These are phyloP conservation scores for Xanthorhoe spadicearia DNA, from an alignment of 2,888 invertebrate species.

Conservation along the genomic window DNA sequence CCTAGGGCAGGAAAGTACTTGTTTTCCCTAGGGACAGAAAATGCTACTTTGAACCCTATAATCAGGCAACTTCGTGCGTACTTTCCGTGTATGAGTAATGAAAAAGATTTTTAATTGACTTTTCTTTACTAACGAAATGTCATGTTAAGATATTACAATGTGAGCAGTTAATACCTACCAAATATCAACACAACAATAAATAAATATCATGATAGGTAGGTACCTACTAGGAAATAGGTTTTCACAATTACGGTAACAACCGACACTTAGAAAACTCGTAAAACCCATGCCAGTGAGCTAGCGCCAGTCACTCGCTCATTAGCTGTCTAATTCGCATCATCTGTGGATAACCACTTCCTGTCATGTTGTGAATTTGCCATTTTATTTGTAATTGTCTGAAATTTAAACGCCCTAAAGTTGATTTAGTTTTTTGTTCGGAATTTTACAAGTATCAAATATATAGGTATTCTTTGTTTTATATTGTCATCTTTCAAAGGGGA, in stretches of 20 bases:
- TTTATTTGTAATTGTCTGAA: constrained; percentile 6
- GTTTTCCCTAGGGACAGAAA: too few species aligned
- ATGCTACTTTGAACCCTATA: too few species aligned
- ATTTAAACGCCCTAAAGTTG: constrained; percentile 23
- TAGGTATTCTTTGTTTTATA: too few species aligned
- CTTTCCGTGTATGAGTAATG: too few species aligned
- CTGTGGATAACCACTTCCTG: constrained; percentile 22
- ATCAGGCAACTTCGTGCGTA: too few species aligned
- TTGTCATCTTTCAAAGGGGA: too few species aligned
- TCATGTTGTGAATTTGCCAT: constrained; percentile 13
- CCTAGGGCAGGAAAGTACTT: too few species aligned
- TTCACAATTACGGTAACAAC: neutral
- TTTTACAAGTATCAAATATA: neutral
- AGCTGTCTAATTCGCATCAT: constrained; percentile 17
- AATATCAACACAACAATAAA: neutral
- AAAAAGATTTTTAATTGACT: too few species aligned
- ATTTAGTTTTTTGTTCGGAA: neutral
- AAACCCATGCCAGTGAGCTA: constrained; percentile 7
- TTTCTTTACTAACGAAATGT: too few species aligned
- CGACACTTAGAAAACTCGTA: constrained; percentile 9
- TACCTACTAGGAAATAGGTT: constrained; percentile 10
- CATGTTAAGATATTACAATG: too few species aligned
- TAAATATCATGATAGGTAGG: constrained; percentile 2
- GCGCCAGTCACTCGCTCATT: constrained; percentile 17
- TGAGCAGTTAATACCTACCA: too few species aligned